Conservation (phyloP, 2,888 invertebrate species). For the Hedychridium roseum region DNA sequence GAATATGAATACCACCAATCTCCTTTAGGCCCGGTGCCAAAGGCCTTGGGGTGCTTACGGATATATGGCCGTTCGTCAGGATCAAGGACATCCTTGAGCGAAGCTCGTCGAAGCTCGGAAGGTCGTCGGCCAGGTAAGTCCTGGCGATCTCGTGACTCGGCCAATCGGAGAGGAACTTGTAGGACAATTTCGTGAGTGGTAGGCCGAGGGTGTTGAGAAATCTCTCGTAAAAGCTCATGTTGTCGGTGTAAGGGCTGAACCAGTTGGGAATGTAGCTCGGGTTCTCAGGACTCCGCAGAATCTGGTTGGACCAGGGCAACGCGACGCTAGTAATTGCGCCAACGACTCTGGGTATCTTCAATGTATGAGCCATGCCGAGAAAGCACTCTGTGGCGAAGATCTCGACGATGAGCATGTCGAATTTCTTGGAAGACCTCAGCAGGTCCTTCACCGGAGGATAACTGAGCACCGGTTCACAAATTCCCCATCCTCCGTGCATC, state of each 20-base stretch:
- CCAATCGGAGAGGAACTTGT: conserved; percentile 25
- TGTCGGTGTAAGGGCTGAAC: conserved; percentile 26
- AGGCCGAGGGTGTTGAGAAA: conserved; percentile 35
- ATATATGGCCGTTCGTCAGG: conserved; percentile 66
- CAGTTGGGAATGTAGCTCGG: conserved; percentile 42
- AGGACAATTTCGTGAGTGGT: conserved; percentile 25
- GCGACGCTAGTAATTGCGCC: conserved; percentile 33
- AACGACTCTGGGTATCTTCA: conserved; percentile 40
- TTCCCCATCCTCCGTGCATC: conserved; percentile 9
- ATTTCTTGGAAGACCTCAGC: conserved; percentile 33
- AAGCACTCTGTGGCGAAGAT: conserved; percentile 47
- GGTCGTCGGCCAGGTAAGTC: conserved; percentile 36
- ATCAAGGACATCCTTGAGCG: conserved; percentile 65
- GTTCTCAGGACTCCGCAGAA: conserved; percentile 45
- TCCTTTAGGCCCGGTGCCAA: conserved; percentile 64
- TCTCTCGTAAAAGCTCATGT: conserved; percentile 41
- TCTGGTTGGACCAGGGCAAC: conserved; percentile 43
- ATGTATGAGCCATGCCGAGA: conserved; percentile 37
- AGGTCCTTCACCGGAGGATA: conserved; percentile 34
- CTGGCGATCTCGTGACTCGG: conserved; percentile 29
- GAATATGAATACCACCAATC: conserved; percentile 68
- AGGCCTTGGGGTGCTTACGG: conserved; percentile 64
- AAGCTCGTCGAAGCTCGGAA: conserved; percentile 61
- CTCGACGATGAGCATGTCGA: conserved; percentile 44
- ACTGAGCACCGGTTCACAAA: conserved; percentile 33